phyloP scores from a whole-genome alignment of 2,113 vertebrate genomes.

The Stigmatopora nigra region DNA sequence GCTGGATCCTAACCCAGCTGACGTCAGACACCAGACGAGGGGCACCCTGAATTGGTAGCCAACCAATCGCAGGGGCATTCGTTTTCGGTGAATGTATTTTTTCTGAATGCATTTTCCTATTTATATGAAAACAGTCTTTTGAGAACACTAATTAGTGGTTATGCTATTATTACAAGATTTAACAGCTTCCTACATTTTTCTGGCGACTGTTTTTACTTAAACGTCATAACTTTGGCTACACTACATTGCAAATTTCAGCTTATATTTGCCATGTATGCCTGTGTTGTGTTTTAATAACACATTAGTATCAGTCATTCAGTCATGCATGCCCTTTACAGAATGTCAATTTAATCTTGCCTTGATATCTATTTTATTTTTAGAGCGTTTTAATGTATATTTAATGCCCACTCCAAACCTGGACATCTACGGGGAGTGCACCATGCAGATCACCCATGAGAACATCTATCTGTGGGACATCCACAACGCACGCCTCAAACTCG shows the following conservation, averaged over 20 bases:
- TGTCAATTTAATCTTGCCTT: neutral
- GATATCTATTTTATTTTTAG: conserved; percentile 58
- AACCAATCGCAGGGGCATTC: neutral
- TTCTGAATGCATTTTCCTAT: neutral
- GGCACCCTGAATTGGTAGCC: too few species aligned
- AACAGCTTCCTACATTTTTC: too few species aligned
- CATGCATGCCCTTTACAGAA: neutral
- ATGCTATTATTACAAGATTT: too few species aligned
- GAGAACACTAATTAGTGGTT: too few species aligned
- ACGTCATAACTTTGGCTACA: too few species aligned
- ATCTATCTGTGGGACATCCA: conserved; percentile 99
- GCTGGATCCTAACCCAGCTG: too few species aligned
- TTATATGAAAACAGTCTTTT: too few species aligned
- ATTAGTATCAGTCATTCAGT: neutral
- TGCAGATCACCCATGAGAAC: conserved; percentile 99
- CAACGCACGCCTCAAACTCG: conserved; percentile 92
- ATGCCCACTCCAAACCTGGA: conserved; percentile 99
- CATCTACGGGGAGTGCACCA: conserved; percentile 98
- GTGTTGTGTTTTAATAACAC: too few species aligned
- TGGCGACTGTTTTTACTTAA: too few species aligned
- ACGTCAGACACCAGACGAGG: too few species aligned
- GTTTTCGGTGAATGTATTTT: neutral
- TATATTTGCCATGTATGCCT: too few species aligned
- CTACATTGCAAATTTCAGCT: too few species aligned
- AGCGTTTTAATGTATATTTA: conserved; percentile 95